Conservation (phyloP, 2,113 vertebrate species). For the Rhagologus leucostigma region DNA sequence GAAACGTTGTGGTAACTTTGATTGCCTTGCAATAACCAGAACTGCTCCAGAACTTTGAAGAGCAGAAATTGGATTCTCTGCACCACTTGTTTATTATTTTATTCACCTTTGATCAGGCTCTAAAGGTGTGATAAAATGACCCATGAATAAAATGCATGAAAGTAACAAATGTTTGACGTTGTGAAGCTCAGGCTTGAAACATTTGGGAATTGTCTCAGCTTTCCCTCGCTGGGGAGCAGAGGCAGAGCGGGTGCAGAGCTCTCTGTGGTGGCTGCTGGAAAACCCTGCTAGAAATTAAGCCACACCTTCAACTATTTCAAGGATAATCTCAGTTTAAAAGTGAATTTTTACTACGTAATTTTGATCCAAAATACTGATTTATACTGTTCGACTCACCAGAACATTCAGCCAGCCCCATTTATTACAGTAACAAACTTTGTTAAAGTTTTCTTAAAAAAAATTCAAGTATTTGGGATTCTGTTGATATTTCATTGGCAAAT, state of each 20-base stretch:
- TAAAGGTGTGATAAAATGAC: background rate
- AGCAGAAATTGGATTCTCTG: background rate
- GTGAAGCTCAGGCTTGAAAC: background rate
- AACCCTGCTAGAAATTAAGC: background rate
- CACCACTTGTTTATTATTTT: background rate
- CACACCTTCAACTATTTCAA: background rate
- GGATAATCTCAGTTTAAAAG: background rate
- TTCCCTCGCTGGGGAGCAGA: background rate
- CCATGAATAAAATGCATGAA: background rate
- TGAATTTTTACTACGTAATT: background rate
- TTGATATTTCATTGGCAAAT: background rate
- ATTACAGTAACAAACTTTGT: background rate
- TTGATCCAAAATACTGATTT: background rate
- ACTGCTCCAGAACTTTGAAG: background rate
- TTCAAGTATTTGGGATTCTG: background rate
- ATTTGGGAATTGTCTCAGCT: background rate
- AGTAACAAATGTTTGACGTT: background rate
- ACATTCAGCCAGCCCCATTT: background rate
- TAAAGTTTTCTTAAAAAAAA: background rate
- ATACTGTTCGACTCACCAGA: background rate
- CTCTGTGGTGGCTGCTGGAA: background rate
- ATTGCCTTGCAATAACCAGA: background rate
- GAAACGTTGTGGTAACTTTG: background rate
- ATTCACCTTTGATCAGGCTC: slow-evolving; percentile 21
- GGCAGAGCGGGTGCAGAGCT: background rate